A percentile compares a stretch with the other conserved stretches of the same genome.
These are phyloP conservation scores for Struthio camelus DNA, from an alignment of 2,113 vertebrate species.

Conservation along the genomic window DNA sequence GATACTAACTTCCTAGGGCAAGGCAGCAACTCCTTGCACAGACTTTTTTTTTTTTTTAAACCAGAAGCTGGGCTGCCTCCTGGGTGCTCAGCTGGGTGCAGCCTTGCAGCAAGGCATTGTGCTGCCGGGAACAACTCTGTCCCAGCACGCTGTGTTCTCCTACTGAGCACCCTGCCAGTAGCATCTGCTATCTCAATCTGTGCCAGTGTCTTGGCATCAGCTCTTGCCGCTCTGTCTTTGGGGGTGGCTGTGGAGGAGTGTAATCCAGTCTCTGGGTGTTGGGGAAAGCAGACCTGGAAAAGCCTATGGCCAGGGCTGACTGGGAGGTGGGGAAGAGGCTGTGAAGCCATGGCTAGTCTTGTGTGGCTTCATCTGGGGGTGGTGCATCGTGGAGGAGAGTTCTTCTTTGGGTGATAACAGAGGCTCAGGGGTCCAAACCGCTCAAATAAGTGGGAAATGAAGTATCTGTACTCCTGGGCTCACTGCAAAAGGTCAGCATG, in stretches of 20 bases:
- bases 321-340: not conserved
- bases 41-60: no score
- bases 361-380: rapidly evolving
- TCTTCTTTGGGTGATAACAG: rapidly evolving
- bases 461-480: not conserved
- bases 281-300: not conserved
- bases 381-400: not conserved
- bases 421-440: not conserved
- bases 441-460: not conserved
- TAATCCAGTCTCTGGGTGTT: not conserved
- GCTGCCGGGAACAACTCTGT: not conserved
- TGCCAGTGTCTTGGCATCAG: not conserved
- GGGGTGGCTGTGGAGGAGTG: not conserved
- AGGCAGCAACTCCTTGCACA: no score
- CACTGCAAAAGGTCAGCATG: not conserved
- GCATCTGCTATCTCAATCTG: rapidly evolving
- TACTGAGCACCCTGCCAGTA: not conserved
- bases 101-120: not conserved
- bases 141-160: rapidly evolving
- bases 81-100: not conserved
- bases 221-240: not conserved
- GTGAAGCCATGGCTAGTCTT: not conserved
- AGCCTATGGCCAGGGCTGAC: no score
- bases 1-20: no score
- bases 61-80: not conserved